Conservation (phyloP, 2,888 invertebrate species). For the Apodemia zela region DNA sequence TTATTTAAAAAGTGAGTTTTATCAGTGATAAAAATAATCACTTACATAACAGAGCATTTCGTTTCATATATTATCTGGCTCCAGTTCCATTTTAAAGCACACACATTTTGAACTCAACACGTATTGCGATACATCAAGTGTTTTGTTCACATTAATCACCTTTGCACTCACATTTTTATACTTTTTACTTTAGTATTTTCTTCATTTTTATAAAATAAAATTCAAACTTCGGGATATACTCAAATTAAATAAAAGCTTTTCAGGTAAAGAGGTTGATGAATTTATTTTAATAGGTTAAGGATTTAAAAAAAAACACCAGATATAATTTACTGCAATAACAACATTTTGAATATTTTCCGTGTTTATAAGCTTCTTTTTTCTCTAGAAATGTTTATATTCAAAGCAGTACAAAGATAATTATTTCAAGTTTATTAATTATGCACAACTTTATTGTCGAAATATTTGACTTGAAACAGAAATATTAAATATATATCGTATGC, state of each 20-base stretch:
- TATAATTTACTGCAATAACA: no score
- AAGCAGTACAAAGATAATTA: no score
- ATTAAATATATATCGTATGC: not conserved
- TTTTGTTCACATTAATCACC: conserved; percentile 12
- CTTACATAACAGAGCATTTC: conserved; percentile 74
- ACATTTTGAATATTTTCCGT: no score
- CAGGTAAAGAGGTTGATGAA: not conserved
- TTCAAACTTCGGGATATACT: not conserved
- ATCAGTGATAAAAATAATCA: conserved; percentile 28
- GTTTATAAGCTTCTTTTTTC: no score
- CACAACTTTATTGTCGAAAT: not conserved
- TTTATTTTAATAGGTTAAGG: not conserved
- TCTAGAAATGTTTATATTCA: no score
- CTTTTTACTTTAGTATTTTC: not conserved
- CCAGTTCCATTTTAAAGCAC: conserved; percentile 31
- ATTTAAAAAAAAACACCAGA: no score
- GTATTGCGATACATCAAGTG: conserved; percentile 10
- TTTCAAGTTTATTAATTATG: not conserved
- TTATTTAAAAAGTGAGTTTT: not conserved
- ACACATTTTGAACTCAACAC: conserved; percentile 17
- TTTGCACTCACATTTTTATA: conserved; percentile 3
- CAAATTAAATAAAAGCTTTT: not conserved
- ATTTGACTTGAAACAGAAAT: not conserved
- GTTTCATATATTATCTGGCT: conserved; percentile 32
- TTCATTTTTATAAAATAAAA: not conserved